These are phyloP conservation scores for Apotomis capreana DNA, from an alignment of 2,888 invertebrate genomes.

Conservation along the genomic window DNA sequence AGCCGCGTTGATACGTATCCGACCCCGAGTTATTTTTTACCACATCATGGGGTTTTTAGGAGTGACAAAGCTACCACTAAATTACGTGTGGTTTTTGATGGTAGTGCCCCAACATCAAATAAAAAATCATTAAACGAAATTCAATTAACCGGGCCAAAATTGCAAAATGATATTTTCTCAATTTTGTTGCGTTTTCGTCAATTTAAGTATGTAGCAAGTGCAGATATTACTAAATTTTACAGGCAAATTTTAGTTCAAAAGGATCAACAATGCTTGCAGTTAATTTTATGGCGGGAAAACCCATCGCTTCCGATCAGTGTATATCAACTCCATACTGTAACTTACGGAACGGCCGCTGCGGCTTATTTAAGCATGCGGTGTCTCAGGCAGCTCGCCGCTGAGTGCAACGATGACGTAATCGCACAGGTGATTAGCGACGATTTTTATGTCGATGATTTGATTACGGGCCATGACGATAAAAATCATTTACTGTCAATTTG, in stretches of 20 bases:
- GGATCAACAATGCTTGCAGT: constrained; percentile 50
- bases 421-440: constrained; percentile 46
- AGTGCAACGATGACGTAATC: constrained; percentile 47
- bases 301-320: constrained; percentile 44
- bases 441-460: constrained; percentile 50
- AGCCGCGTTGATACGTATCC: constrained; percentile 37
- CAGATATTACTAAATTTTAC: constrained; percentile 49
- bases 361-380: constrained; percentile 52
- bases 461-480: constrained; percentile 43
- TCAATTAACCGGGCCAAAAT: constrained; percentile 46
- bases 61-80: constrained; percentile 42
- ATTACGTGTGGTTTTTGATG: constrained; percentile 44
- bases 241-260: constrained; percentile 48
- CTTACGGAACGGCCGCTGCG: constrained; percentile 49
- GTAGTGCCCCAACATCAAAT: constrained; percentile 39
- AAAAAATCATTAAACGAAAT: constrained; percentile 47
- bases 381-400: constrained; percentile 50
- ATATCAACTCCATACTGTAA: constrained; percentile 43
- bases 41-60: constrained; percentile 44
- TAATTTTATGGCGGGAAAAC: constrained; percentile 54
- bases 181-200: constrained; percentile 44
- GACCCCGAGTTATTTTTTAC: constrained; percentile 42
- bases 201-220: constrained; percentile 49
- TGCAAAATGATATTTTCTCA: constrained; percentile 50
- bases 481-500: constrained; percentile 13